phyloP scores from a whole-genome alignment of 2,888 invertebrate species.

The Shargacucullia verbasci region DNA sequence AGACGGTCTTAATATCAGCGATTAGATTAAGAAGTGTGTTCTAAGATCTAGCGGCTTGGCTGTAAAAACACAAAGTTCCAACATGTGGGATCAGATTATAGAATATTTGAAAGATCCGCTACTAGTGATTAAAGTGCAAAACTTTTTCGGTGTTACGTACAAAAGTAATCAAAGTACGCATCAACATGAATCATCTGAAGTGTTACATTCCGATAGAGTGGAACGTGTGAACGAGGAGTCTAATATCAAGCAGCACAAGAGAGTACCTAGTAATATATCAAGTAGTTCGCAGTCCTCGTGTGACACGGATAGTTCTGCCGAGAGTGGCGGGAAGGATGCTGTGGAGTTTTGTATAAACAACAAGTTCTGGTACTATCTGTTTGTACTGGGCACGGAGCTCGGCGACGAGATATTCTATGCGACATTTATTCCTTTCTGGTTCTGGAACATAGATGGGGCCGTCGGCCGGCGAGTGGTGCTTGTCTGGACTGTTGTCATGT shows the following conservation, averaged over 20 bases:
- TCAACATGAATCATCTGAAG: conserved; percentile 68
- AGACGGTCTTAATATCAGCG: conserved; percentile 18
- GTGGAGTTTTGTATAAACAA: conserved; percentile 90
- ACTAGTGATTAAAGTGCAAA: conserved; percentile 93
- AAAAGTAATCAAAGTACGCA: conserved; percentile 66
- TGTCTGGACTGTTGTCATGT: conserved; percentile 95
- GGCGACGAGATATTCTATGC: conserved; percentile 98
- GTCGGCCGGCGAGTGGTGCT: conserved; percentile 95
- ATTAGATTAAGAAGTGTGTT: conserved; percentile 26
- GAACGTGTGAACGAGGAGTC: conserved; percentile 66
- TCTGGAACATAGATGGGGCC: conserved; percentile 97
- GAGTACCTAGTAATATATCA: conserved; percentile 79
- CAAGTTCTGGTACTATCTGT: conserved; percentile 95
- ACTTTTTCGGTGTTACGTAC: conserved; percentile 93
- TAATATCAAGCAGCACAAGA: conserved; percentile 75
- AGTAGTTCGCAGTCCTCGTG: conserved; percentile 80
- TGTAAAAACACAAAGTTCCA: conserved; percentile 29
- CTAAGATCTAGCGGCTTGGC: conserved; percentile 5
- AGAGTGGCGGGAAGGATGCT: conserved; percentile 73
- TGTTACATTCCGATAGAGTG: conserved; percentile 71
- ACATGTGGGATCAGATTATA: conserved; percentile 86
- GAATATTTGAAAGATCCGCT: conserved; percentile 93
- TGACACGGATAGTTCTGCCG: conserved; percentile 78
- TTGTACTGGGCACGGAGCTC: conserved; percentile 94
- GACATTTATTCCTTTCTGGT: conserved; percentile 97